Percentiles rank a stretch among this genome's conserved stretches.
These are phyloP conservation scores for Epistrophe eligans DNA, from an alignment of 2,888 invertebrate species.

Conservation along the genomic window DNA sequence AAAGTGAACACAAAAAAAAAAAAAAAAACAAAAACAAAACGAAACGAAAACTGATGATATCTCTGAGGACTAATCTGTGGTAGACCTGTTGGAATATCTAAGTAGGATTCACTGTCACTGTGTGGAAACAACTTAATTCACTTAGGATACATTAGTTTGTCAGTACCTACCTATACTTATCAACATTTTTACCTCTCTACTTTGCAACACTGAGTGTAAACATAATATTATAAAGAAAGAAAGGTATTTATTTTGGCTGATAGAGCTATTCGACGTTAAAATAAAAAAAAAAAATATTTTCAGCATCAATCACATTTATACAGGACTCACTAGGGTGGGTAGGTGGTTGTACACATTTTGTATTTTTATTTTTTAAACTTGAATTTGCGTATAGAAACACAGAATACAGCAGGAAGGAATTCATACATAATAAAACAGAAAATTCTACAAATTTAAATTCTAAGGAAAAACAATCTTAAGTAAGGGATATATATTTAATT, in stretches of 20 bases:
- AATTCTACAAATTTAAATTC: not conserved
- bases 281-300: not conserved
- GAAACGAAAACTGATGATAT: slow-evolving; percentile 70
- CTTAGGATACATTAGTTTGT: slow-evolving; percentile 74
- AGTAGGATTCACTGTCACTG: slow-evolving; percentile 73
- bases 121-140: slow-evolving; percentile 73
- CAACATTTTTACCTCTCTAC: not conserved
- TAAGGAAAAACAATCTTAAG: too few relatives aligned
- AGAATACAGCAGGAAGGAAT: not conserved
- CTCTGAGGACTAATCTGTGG: slow-evolving; percentile 71
- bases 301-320: slow-evolving; percentile 71
- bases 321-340: slow-evolving; percentile 5
- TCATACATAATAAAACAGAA: not conserved
- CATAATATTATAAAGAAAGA: not conserved
- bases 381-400: not conserved
- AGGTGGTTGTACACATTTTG: not conserved
- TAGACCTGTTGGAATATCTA: slow-evolving; percentile 72
- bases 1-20: not conserved
- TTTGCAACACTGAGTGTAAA: not conserved
- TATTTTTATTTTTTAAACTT: not conserved
- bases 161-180: slow-evolving; percentile 2
- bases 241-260: slow-evolving; percentile 11
- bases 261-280: not conserved
- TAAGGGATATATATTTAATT: too few relatives aligned
- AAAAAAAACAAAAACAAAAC: slow-evolving; percentile 32